phyloP scores from a whole-genome alignment of 2,888 invertebrate species.

The Oeneis ivallda region DNA sequence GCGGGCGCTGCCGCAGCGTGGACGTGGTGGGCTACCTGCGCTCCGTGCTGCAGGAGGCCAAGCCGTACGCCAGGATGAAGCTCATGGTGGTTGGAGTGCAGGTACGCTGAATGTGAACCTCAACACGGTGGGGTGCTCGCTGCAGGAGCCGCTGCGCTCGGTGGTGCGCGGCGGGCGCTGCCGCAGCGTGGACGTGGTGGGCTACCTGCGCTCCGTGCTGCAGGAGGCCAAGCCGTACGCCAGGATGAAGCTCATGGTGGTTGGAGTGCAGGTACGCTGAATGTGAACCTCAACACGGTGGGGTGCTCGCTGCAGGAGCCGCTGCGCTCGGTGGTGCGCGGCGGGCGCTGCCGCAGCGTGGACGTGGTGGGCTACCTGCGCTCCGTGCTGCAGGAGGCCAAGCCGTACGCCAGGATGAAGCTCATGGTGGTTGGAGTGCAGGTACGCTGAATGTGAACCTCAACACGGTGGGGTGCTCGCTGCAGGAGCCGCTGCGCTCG shows the following conservation, averaged over 20 bases:
- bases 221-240: constrained; percentile 97
- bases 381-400: constrained; percentile 91
- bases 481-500: constrained; percentile 92
- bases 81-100: constrained; percentile 97
- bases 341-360: constrained; percentile 96
- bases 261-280: constrained; percentile 90
- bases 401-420: constrained; percentile 96
- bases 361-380: constrained; percentile 96
- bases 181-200: constrained; percentile 97
- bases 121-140: constrained; percentile 93
- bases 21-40: constrained; percentile 96
- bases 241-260: constrained; percentile 97
- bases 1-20: constrained; percentile 96
- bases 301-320: constrained; percentile 95
- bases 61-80: constrained; percentile 96
- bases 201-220: constrained; percentile 91
- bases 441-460: constrained; percentile 91
- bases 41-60: constrained; percentile 91
- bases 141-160: constrained; percentile 92
- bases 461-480: constrained; percentile 93
- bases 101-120: constrained; percentile 91
- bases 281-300: constrained; percentile 96
- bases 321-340: constrained; percentile 92
- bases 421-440: constrained; percentile 97
- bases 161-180: constrained; percentile 96